Conservation (phyloP, 2,113 vertebrate species). For the Trochalopteron elliotii region DNA sequence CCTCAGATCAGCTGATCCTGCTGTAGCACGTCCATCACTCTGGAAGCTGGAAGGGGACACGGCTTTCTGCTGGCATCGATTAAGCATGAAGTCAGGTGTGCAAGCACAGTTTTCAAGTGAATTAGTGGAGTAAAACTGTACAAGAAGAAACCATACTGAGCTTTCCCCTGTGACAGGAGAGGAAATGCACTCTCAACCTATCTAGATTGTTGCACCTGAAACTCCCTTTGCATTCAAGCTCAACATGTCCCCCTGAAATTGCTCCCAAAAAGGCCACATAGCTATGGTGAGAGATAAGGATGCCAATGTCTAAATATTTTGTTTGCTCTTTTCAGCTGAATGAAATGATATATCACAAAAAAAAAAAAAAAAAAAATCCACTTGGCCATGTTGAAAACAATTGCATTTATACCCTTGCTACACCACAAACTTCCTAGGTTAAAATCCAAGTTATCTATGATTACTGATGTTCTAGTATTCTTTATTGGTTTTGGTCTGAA, state of each 20-base stretch:
- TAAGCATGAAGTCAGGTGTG: not conserved
- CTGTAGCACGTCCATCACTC: not conserved
- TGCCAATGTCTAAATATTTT: not conserved
- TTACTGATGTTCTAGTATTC: not conserved
- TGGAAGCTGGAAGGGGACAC: not conserved
- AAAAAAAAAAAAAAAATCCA: not conserved
- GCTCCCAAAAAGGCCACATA: not conserved
- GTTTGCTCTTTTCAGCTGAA: not conserved
- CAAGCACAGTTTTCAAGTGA: not conserved
- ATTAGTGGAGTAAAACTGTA: not conserved
- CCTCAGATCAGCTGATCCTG: not conserved
- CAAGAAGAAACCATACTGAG: not conserved
- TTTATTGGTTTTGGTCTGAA: not conserved
- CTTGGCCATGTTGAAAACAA: not conserved
- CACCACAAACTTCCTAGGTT: not conserved
- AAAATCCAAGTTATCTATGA: not conserved
- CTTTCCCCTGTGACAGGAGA: not conserved
- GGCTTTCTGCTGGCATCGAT: not conserved
- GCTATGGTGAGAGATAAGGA: not conserved
- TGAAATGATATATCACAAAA: not conserved
- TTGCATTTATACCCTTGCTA: not conserved
- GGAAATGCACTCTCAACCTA: not conserved
- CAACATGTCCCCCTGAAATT: not conserved
- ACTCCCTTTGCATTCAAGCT: not conserved
- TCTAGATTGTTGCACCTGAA: not conserved